Percentiles rank a stretch among this genome's conserved stretches.
Conservation (phyloP, 2,888 invertebrate genomes). For the Limnephilus auricula region DNA sequence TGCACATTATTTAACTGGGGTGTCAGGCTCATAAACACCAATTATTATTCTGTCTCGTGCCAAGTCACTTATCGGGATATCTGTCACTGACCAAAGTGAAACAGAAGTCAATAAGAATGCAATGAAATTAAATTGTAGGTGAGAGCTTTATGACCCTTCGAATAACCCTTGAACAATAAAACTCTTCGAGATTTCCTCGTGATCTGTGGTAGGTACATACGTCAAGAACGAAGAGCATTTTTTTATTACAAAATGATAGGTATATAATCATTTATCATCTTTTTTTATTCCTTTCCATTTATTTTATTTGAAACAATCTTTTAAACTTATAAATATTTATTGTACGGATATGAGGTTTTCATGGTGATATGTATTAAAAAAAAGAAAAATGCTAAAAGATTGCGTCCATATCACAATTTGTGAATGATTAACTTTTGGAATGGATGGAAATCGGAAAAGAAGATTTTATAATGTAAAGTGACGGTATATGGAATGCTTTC, state of each 20-base stretch:
- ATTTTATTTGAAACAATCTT: too few relatives aligned
- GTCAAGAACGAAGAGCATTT: not conserved
- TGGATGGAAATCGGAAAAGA: too few relatives aligned
- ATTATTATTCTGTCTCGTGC: not conserved
- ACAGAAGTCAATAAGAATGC: not conserved
- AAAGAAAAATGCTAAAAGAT: too few relatives aligned
- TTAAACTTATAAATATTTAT: too few relatives aligned
- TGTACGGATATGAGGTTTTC: too few relatives aligned
- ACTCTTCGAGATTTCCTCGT: not conserved
- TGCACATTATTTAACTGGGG: not conserved
- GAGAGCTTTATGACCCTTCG: not conserved
- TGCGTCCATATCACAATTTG: too few relatives aligned
- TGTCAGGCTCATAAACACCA: not conserved
- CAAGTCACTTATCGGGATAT: not conserved
- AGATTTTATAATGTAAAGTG: too few relatives aligned
- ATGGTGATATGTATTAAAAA: too few relatives aligned
- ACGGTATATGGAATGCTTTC: too few relatives aligned
- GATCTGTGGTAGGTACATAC: not conserved
- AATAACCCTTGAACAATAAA: not conserved
- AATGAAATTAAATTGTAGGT: not conserved
- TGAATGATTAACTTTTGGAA: too few relatives aligned
- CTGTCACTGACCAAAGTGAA: not conserved
- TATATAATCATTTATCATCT: not conserved
- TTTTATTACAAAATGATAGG: not conserved
- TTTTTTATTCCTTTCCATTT: too few relatives aligned